phyloP scores from a whole-genome alignment of 2,888 invertebrate species.

The Odontomyia ornata region DNA sequence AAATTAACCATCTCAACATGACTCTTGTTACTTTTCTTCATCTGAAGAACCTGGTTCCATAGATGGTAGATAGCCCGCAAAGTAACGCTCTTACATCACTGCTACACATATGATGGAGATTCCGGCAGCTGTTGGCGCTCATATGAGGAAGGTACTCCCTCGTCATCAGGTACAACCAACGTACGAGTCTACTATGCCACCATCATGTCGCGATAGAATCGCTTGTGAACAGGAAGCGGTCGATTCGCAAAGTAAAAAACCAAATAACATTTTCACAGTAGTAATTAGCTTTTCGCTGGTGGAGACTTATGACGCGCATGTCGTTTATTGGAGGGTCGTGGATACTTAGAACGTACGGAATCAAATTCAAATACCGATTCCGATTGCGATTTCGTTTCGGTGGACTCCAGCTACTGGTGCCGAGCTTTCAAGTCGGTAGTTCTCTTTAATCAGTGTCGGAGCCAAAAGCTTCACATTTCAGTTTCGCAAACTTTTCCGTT shows the following conservation, averaged over 20 bases:
- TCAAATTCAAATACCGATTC: constrained; percentile 8
- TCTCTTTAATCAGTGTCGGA: not conserved
- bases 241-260: constrained; percentile 15
- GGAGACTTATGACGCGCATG: constrained; percentile 36
- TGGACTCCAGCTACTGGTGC: not conserved
- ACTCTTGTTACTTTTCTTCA: too few relatives aligned
- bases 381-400: constrained; percentile 11
- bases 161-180: constrained; percentile 5
- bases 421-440: constrained; percentile 14
- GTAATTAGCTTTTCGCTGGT: constrained; percentile 18
- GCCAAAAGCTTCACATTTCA: constrained; percentile 13
- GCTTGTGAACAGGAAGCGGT: constrained; percentile 28
- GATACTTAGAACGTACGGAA: not conserved
- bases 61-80: not conserved
- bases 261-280: constrained; percentile 22
- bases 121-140: not conserved
- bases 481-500: constrained; percentile 19
- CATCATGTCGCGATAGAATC: not conserved
- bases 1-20: too few relatives aligned
- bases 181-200: not conserved
- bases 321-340: not conserved
- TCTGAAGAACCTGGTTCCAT: too few relatives aligned
- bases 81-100: not conserved
- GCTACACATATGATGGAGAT: not conserved
- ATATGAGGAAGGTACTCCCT: constrained; percentile 3